Percentiles rank a stretch among this genome's conserved stretches.
phyloP scores from a whole-genome alignment of 1,140 invertebrate species.

The Eurosta solidaginis region DNA sequence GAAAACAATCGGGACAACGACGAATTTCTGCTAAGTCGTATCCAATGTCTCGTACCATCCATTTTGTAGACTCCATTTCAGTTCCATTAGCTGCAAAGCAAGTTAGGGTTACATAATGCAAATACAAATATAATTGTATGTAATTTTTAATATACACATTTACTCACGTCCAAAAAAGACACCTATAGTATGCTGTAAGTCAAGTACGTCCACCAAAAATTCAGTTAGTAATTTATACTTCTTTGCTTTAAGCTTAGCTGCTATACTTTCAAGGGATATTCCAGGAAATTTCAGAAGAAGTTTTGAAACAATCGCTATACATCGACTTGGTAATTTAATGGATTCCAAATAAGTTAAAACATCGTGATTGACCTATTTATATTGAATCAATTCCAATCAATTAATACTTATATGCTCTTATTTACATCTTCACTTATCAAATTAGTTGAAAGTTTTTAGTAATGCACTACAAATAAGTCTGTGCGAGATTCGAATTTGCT shows the following conservation, averaged over 20 bases:
- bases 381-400: neutral
- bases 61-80: constrained; percentile 61
- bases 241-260: constrained; percentile 35
- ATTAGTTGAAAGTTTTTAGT: too few species aligned
- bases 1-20: constrained; percentile 74
- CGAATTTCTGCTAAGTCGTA: constrained; percentile 72
- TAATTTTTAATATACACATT: neutral
- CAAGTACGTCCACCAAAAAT: constrained; percentile 45
- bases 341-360: constrained; percentile 29
- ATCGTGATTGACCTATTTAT: neutral
- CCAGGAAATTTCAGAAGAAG: constrained; percentile 12
- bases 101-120: neutral
- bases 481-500: too few species aligned
- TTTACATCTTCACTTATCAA: too few species aligned
- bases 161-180: constrained; percentile 48
- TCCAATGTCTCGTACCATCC: constrained; percentile 69
- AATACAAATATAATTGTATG: neutral
- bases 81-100: constrained; percentile 55
- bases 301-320: neutral
- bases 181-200: constrained; percentile 51
- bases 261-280: constrained; percentile 32
- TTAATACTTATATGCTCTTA: too few species aligned
- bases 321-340: neutral
- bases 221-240: constrained; percentile 45
- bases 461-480: too few species aligned